Conservation (phyloP, 2,797 vertebrate genomes). For the Mastacembelus armatus region DNA sequence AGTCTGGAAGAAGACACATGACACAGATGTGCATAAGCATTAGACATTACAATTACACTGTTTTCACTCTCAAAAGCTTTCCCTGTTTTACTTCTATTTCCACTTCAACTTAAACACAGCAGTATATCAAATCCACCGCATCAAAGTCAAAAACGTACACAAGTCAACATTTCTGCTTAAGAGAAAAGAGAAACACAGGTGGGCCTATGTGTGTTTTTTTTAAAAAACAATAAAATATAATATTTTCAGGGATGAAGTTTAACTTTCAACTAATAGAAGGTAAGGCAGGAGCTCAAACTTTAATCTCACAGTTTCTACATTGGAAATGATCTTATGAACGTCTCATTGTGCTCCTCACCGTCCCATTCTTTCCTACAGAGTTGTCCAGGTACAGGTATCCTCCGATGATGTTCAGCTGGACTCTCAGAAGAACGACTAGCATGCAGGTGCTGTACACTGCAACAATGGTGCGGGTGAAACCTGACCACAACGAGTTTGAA, state of each 20-base stretch:
- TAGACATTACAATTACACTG: background rate
- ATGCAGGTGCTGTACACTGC: conserved; percentile 96
- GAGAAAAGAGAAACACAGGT: too few relatives aligned
- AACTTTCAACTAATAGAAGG: too few relatives aligned
- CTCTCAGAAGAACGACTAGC: conserved; percentile 93
- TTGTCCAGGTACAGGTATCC: conserved; percentile 98
- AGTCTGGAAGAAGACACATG: conserved; percentile 75
- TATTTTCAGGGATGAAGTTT: too few relatives aligned
- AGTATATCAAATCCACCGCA: background rate
- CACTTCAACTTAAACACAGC: background rate
- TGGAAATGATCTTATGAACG: background rate
- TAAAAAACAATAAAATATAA: too few relatives aligned
- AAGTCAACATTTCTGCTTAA: too few relatives aligned
- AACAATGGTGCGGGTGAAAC: conserved; percentile 94
- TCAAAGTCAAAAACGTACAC: too few relatives aligned
- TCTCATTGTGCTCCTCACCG: conserved; percentile 74
- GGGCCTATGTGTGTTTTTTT: too few relatives aligned
- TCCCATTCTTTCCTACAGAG: conserved; percentile 86
- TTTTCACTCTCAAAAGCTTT: background rate
- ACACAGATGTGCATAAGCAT: background rate
- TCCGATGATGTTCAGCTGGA: conserved; percentile 97
- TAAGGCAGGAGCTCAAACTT: background rate
- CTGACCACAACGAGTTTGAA: conserved; percentile 77
- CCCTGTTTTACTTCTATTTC: background rate
- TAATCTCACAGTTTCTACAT: background rate